Evolutionary conservation across 2,113 vertebrate species (phyloP).

Genomic region (Calypte anna): DNA sequence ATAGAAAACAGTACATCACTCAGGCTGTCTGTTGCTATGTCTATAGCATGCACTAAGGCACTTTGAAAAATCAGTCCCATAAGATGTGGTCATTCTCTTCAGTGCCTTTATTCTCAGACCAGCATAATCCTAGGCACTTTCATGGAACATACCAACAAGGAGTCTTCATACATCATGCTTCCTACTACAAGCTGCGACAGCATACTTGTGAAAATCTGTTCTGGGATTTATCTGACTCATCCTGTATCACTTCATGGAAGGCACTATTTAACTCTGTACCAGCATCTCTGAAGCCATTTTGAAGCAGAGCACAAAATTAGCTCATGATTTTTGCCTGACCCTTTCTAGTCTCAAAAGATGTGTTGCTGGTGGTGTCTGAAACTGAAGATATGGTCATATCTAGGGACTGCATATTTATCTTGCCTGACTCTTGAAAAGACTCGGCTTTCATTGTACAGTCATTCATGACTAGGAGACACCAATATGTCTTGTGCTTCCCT

Average conservation of each 20-base stretch:
- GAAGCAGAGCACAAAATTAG: neutral
- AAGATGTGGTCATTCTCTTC: neutral
- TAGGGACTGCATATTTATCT: neutral
- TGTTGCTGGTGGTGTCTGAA: neutral
- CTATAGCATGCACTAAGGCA: neutral
- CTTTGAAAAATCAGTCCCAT: neutral
- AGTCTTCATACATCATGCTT: neutral
- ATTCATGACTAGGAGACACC: neutral
- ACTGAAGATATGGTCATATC: neutral
- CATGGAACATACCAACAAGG: neutral
- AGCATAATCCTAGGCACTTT: neutral
- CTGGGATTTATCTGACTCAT: neutral
- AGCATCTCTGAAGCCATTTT: neutral
- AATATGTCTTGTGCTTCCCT: neutral
- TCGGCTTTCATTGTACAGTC: neutral
- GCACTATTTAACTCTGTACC: neutral
- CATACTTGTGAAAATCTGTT: neutral
- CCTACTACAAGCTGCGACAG: neutral
- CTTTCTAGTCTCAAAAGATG: neutral
- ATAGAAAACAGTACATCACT: neutral
- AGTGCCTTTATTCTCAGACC: neutral
- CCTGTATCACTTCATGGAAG: neutral
- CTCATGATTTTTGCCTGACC: neutral
- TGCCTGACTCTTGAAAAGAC: neutral
- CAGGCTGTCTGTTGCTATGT: neutral